Percentiles rank a stretch among this genome's conserved stretches.
These are phyloP conservation scores for Coptotermes formosanus DNA, from an alignment of 1,140 invertebrate species.

Conservation along the genomic window DNA sequence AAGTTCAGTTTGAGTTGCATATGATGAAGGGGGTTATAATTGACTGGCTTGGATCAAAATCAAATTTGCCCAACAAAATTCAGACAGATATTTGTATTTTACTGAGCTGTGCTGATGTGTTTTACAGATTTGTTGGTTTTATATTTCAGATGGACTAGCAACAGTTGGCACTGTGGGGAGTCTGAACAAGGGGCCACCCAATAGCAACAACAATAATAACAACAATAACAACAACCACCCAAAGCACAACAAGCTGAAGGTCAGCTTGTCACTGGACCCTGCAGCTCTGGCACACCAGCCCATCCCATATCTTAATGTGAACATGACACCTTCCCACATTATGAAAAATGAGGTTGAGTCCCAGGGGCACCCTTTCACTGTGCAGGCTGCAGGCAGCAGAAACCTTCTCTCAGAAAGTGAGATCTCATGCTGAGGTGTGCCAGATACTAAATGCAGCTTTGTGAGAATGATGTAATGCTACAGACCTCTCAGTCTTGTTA, in stretches of 20 bases:
- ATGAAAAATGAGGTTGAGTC: neutral
- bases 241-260: conserved; percentile 42
- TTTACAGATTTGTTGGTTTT: no score
- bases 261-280: conserved; percentile 53
- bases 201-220: conserved; percentile 36
- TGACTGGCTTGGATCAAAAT: no score
- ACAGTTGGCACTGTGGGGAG: conserved; percentile 32
- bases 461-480: no score
- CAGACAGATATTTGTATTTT: no score
- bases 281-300: conserved; percentile 43
- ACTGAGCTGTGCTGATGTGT: no score
- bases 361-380: conserved; percentile 24
- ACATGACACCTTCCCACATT: conserved; percentile 10
- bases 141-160: neutral
- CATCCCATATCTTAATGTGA: conserved; percentile 32
- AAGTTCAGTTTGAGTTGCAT: no score
- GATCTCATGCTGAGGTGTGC: conserved; percentile 24
- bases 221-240: conserved; percentile 36
- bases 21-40: no score
- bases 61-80: no score
- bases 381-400: conserved; percentile 19
- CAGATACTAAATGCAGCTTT: neutral
- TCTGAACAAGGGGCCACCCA: conserved; percentile 35
- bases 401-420: conserved; percentile 22
- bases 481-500: no score